Percentiles rank a stretch among this genome's conserved stretches.
phyloP scores from a whole-genome alignment of 35 echinoderm and acorn worm species.

The Apostichopus californicus region DNA sequence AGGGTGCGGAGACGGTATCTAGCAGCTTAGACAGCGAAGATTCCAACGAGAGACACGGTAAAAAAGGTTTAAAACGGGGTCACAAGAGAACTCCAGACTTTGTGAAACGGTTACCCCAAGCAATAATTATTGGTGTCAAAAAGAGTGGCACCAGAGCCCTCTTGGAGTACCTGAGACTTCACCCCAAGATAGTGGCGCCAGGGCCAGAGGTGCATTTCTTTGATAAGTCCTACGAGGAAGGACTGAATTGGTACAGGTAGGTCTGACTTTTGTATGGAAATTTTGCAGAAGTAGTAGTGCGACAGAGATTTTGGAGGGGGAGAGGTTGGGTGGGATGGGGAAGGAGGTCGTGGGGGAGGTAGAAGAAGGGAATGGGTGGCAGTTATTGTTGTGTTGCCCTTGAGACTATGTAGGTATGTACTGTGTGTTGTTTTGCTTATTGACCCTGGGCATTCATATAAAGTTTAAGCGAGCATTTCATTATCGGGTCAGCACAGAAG shows the following conservation, averaged over 20 bases:
- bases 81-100: constrained; percentile 25
- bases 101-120: constrained; percentile 74
- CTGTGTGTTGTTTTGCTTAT: too few species aligned
- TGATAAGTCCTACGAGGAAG: constrained; percentile 76
- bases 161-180: constrained; percentile 77
- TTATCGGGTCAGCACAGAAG: too few species aligned
- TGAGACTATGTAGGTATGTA: too few species aligned
- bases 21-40: constrained; percentile 43
- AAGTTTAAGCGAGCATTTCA: too few species aligned
- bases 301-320: too few species aligned
- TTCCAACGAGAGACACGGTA: not conserved
- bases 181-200: constrained; percentile 75
- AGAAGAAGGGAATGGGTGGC: too few species aligned
- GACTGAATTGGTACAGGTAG: constrained; percentile 95
- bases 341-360: too few species aligned
- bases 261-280: not conserved
- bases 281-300: too few species aligned
- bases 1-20: not conserved
- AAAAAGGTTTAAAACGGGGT: not conserved
- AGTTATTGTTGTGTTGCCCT: too few species aligned
- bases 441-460: too few species aligned
- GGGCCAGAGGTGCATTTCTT: constrained; percentile 92
- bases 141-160: constrained; percentile 91
- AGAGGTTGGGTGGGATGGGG: too few species aligned
- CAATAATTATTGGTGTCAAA: constrained; percentile 97